These are phyloP conservation scores for Trachelipus rathkii DNA, from an alignment of 1,140 invertebrate species.

Conservation along the genomic window DNA sequence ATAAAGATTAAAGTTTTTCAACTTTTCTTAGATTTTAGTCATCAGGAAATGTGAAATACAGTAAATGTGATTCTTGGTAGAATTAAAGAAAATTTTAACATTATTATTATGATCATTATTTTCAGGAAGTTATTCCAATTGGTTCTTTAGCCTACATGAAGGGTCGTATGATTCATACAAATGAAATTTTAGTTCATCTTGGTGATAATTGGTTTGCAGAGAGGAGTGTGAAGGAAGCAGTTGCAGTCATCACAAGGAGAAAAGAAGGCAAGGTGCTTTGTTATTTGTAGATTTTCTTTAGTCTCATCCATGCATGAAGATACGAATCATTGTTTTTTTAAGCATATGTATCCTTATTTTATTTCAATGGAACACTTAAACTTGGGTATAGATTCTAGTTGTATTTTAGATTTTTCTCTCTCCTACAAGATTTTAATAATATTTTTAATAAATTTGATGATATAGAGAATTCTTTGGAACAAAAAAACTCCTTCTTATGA, in stretches of 20 bases:
- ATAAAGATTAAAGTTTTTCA: not conserved
- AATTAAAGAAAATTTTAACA: not conserved
- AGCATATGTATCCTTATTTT: too few relatives aligned
- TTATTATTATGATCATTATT: not conserved
- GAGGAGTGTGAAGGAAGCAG: constrained; percentile 61
- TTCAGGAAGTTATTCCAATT: constrained; percentile 38
- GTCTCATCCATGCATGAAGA: not conserved
- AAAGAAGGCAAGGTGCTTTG: constrained; percentile 30
- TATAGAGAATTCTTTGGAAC: too few relatives aligned
- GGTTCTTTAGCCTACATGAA: constrained; percentile 59
- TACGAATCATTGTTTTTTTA: not conserved
- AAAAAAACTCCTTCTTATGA: too few relatives aligned
- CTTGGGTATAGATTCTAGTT: too few relatives aligned
- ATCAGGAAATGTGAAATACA: not conserved
- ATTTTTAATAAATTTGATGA: too few relatives aligned
- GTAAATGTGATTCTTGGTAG: not conserved
- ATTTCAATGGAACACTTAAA: too few relatives aligned
- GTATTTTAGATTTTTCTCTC: too few relatives aligned
- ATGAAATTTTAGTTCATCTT: constrained; percentile 64
- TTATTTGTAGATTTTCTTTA: not conserved
- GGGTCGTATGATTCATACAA: constrained; percentile 66
- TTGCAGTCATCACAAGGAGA: constrained; percentile 52
- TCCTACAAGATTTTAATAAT: too few relatives aligned
- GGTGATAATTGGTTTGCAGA: constrained; percentile 70
- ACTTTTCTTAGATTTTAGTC: too few relatives aligned